phyloP scores from a whole-genome alignment of 2,113 vertebrate species.

The Ceyx cyanopectus region DNA sequence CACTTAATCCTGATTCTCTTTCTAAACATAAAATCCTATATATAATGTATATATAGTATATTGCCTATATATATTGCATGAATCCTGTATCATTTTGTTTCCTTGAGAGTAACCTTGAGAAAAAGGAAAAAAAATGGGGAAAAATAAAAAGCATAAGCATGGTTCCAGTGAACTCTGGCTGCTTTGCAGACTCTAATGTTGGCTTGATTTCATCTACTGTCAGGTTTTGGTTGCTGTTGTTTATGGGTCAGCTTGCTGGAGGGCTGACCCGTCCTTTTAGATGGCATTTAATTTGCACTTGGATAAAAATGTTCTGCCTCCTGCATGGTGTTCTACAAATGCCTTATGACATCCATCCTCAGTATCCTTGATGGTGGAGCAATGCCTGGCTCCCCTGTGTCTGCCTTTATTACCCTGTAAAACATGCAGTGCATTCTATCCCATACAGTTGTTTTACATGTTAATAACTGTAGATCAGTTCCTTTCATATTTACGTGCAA shows the following conservation, averaged over 20 bases:
- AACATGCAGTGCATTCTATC: not conserved
- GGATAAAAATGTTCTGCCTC: not conserved
- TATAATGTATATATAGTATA: not conserved
- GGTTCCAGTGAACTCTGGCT: not conserved
- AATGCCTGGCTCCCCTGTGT: not conserved
- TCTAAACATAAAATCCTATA: not conserved
- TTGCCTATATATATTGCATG: not conserved
- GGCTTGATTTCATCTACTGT: not conserved
- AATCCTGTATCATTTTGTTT: not conserved
- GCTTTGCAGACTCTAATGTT: not conserved
- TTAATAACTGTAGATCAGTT: not conserved
- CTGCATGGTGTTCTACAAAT: constrained; percentile 8
- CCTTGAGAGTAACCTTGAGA: not conserved
- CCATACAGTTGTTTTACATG: not conserved
- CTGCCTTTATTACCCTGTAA: not conserved
- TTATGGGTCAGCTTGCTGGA: constrained; percentile 8
- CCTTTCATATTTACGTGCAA: not conserved
- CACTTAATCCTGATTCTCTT: not conserved
- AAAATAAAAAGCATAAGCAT: not conserved
- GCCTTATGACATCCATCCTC: constrained; percentile 9
- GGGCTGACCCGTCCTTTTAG: constrained; percentile 39
- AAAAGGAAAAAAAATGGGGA: not conserved
- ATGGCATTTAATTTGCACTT: constrained; percentile 17
- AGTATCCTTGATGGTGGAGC: not conserved
- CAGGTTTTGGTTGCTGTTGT: constrained; percentile 4